phyloP scores from a whole-genome alignment of 2,797 vertebrate genomes.

The Valencia hispanica region DNA sequence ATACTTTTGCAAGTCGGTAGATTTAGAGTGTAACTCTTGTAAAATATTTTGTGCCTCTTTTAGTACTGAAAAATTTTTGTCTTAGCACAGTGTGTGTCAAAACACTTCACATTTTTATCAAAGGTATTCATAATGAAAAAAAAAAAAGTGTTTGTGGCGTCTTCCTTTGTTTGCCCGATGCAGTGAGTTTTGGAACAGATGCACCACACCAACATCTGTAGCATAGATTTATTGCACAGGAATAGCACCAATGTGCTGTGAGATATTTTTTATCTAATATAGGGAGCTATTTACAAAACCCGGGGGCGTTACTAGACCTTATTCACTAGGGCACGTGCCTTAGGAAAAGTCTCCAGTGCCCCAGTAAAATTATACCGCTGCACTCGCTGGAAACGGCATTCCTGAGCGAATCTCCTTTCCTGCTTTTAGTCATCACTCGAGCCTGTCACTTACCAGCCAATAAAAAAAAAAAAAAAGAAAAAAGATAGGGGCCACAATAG shows the following conservation, averaged over 20 bases:
- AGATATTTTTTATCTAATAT: constrained; percentile 37
- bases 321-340: no score
- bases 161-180: constrained; percentile 40
- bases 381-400: no score
- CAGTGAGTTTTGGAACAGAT: constrained; percentile 43
- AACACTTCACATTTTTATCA: constrained; percentile 23
- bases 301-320: no score
- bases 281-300: constrained; percentile 12
- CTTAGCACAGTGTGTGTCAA: constrained; percentile 15
- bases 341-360: no score
- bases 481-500: no score
- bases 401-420: no score
- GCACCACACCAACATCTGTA: constrained; percentile 39
- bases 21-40: constrained; percentile 33
- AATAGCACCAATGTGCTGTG: constrained; percentile 28
- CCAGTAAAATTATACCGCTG: no score
- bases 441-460: no score
- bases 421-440: no score
- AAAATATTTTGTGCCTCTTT: constrained; percentile 33
- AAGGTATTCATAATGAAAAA: constrained; percentile 24
- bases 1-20: neutral
- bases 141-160: constrained; percentile 29
- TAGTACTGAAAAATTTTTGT: constrained; percentile 40
- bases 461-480: no score
- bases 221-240: constrained; percentile 40